A percentile compares a stretch with the other conserved stretches of the same genome.
Evolutionary conservation across 2,888 invertebrate genomes (phyloP).

Genomic region (Nephrotoma guestfalica): DNA sequence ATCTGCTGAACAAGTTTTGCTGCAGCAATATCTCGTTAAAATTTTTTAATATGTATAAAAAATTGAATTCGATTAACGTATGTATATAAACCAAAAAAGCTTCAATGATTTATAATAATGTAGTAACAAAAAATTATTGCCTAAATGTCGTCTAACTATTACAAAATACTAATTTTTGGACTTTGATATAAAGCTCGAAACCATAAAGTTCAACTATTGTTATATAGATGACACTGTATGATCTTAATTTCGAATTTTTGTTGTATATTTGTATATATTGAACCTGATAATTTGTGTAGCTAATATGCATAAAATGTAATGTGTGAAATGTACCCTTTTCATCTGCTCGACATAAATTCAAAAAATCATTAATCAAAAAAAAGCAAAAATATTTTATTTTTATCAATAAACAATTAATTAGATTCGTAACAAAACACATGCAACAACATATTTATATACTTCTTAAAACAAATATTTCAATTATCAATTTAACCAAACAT

Average conservation of each 20-base stretch:
- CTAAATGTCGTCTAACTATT: background rate
- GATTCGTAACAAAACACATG: background rate
- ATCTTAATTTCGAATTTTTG: background rate
- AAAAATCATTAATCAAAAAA: background rate
- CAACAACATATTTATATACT: background rate
- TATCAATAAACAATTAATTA: background rate
- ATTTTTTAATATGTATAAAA: background rate
- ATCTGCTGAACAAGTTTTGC: background rate
- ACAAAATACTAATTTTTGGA: background rate
- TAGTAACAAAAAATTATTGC: background rate
- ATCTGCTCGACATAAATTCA: background rate
- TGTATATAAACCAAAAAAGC: background rate
- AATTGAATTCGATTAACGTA: background rate
- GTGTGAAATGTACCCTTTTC: background rate
- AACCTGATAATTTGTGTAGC: background rate
- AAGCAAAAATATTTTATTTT: background rate
- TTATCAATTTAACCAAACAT: background rate
- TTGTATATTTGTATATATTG: background rate
- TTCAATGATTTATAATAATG: background rate
- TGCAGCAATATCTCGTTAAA: background rate
- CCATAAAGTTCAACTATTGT: background rate
- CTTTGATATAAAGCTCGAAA: background rate
- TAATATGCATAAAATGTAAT: background rate
- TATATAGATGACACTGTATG: background rate
- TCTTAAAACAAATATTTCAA: background rate